Evolutionary conservation across 2,888 invertebrate species (phyloP), one percentile per base, ranked within the genome.

Genomic region (Brachycybe producta): DNA sequence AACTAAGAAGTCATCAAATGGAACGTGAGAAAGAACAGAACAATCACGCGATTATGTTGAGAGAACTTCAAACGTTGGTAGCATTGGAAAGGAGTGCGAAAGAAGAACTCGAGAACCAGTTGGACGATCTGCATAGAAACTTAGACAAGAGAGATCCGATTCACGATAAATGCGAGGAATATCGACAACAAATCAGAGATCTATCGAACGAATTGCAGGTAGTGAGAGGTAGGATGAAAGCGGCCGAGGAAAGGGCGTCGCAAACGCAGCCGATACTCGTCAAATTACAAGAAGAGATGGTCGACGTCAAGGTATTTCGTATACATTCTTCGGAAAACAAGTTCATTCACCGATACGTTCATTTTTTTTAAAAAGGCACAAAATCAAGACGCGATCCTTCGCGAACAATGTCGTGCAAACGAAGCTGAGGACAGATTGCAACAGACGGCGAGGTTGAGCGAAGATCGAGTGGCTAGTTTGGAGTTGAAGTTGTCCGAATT

Each of bases 11-110:
- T 60, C 82, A 84, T 62, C 79, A 84, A 52, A 80, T 82, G 61
- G 85, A 87, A 59, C 71, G 84, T 49, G 86, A 88, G 64, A 80
- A 80, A 59, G 85, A 87, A 64, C 79, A 81, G 53, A 77, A 76
- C 49, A 81, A 86, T 64, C 78, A 85, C 67, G 75, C 78, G 53
- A 74, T 80, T 19, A 81, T 83, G 78, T 71, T 86, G 58, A 79
- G 84, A 58, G 87, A 88, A 64, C 65, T 88, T 7, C 85, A 90
- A 61, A 74, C 80, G 60, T 73, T 84, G 49, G 68, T 86, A 46
- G 76, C 78, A 19, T 77, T 78, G 53, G 88, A 88, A 62, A 75
- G 84, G 24, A 77, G 76, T 56, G 72, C 74, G 0, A 82, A 80
- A 62, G 85, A 86, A 61, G 77, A 78, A 54, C 68, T 84, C 4